phyloP scores from a whole-genome alignment of 30 jellyfish, hydroid and myxozoan species.

The Rhopilema esculentum region DNA sequence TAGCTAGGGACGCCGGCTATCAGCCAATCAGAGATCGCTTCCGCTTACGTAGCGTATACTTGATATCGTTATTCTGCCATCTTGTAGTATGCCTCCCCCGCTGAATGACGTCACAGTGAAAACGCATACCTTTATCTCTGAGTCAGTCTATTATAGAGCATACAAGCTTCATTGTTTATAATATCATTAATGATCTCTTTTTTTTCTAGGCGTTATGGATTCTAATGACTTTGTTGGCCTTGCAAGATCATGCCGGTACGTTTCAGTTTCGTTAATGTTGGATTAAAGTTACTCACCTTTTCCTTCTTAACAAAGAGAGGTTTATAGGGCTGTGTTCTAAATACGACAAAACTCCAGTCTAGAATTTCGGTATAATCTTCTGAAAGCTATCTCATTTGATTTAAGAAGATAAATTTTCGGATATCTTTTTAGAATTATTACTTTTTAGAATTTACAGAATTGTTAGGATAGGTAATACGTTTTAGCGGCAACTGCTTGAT shows the following conservation, averaged over 20 bases:
- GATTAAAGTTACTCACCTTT: background rate
- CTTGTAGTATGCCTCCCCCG: too few species aligned
- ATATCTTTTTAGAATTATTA: too few species aligned
- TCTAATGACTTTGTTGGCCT: constrained; percentile 49
- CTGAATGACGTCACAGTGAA: too few species aligned
- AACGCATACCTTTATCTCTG: too few species aligned
- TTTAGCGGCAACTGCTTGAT: too few species aligned
- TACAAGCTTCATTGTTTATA: background rate
- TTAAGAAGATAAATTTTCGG: background rate
- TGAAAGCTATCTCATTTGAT: background rate
- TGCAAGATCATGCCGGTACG: constrained; percentile 75
- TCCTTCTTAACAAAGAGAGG: background rate
- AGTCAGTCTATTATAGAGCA: background rate
- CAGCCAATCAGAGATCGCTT: constrained; percentile 25
- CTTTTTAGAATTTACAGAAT: too few species aligned
- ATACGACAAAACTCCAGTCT: background rate
- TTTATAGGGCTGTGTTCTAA: background rate
- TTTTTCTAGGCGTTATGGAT: constrained; percentile 62
- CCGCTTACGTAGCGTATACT: constrained; percentile 32
- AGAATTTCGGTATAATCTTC: background rate
- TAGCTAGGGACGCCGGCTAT: constrained; percentile 10
- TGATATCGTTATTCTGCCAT: too few species aligned
- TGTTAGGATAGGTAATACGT: too few species aligned
- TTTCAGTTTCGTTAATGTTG: background rate
- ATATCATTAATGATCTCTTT: background rate